phyloP scores from a whole-genome alignment of 1,140 invertebrate genomes.

The Melanaphis sacchari region DNA sequence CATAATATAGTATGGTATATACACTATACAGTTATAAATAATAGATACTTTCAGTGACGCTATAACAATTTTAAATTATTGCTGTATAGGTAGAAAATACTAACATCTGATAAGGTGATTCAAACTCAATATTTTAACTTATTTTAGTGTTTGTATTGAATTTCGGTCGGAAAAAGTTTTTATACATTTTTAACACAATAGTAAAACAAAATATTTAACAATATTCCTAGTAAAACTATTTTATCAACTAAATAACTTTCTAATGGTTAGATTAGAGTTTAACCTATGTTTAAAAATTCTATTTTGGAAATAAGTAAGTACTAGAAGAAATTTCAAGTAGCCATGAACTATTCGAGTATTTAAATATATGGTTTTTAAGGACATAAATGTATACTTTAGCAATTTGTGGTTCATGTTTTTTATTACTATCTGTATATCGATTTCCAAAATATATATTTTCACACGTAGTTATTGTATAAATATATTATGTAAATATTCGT shows the following conservation, averaged over 20 bases:
- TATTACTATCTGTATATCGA: background rate
- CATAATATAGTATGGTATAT: background rate
- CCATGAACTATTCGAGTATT: too few species aligned
- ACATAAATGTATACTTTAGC: background rate
- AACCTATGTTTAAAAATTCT: background rate
- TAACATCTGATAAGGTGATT: background rate
- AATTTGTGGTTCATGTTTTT: fast-evolving
- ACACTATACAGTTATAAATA: background rate
- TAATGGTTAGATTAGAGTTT: background rate
- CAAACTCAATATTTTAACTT: background rate
- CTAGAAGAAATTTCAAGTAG: too few species aligned
- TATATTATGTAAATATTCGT: background rate
- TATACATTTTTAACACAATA: background rate
- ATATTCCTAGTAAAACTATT: background rate
- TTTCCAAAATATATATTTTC: background rate
- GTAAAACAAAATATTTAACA: background rate
- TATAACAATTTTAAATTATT: background rate
- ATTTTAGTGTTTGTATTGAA: background rate
- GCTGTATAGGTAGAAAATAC: background rate
- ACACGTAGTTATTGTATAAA: background rate
- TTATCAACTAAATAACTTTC: background rate
- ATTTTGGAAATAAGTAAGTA: too few species aligned
- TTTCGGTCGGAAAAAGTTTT: background rate
- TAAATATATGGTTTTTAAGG: too few species aligned
- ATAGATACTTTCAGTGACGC: background rate